Evolutionary conservation across 2,113 vertebrate species (phyloP).

Genomic region (Psilopsiagon aymara): DNA sequence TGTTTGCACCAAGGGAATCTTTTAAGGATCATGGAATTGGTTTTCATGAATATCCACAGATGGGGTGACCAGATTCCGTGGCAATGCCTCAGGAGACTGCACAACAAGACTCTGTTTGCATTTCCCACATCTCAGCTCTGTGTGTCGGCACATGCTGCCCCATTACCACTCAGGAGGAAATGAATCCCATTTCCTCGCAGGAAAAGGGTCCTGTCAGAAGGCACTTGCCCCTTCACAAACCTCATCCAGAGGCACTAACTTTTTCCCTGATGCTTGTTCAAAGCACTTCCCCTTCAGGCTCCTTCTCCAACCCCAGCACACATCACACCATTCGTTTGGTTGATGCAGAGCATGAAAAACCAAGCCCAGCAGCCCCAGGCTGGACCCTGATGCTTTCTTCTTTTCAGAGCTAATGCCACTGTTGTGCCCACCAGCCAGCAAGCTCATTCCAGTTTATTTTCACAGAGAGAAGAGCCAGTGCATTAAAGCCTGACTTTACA

Average conservation of each 20-base stretch:
- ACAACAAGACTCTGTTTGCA: not conserved
- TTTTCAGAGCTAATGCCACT: not conserved
- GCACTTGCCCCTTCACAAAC: not conserved
- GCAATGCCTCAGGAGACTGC: not conserved
- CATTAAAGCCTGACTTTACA: not conserved
- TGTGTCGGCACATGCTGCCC: not conserved
- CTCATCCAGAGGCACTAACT: not conserved
- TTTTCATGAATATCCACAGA: not conserved
- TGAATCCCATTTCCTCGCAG: not conserved
- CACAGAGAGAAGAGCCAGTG: not conserved
- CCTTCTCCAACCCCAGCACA: not conserved
- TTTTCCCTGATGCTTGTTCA: not conserved
- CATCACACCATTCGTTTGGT: not conserved
- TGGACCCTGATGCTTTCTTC: not conserved
- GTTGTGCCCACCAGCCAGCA: not conserved
- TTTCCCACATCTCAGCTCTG: not conserved
- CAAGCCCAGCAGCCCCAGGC: not conserved
- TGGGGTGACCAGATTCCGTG: not conserved
- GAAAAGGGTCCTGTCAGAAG: not conserved
- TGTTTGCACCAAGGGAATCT: not conserved
- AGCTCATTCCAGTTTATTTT: not conserved
- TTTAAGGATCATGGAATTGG: not conserved
- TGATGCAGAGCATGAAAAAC: not conserved
- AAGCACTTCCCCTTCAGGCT: not conserved
- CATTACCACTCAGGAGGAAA: not conserved